Base-by-base conservation (phyloP, 1,140 invertebrate species). In the Drosophila orena region DNA sequence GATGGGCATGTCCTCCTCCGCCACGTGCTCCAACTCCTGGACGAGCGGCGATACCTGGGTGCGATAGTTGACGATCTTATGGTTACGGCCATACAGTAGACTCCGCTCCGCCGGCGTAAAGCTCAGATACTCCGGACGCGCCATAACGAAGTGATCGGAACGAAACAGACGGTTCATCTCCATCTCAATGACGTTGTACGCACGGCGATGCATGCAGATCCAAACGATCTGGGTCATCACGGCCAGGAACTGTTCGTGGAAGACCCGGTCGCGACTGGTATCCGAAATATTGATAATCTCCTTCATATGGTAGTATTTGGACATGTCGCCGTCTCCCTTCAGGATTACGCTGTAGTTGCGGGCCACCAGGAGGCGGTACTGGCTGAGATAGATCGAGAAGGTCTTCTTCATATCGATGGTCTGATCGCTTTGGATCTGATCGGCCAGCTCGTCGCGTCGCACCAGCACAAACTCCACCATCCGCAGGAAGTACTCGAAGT, bases 121-220 rank as follows among this genome's bases (percentile, higher is more conserved):
- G 10, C 57, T 69, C 1, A 85, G 50, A 22, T 80, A 79, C 24
- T 83, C 74, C 1, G 58, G 72, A 0, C 69, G 62, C 14, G 44
- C 30, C 38, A 61, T 49, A 3, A 77, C 49, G 56, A 92, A 92
- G 57, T 92, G 91, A 34, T 91, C 91, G 6, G 91, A 90, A 2
- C 91, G 76, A 46, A 92, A 92, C 0, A 92, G 40, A 3, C 91
- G 81, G 72, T 88, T 81, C 68, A 92, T 85, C 59, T 92, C 91
- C 77, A 76, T 62, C 35, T 92, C 85, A 14, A 92, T 92, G 5
- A 90, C 61, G 8, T 75, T 40, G 34, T 88, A 91, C 10, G 85
- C 89, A 17, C 89, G 65, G 0, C 91, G 70, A 53, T 90, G 81
- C 77, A 85, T 80, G 0, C 73, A 72, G 6, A 92, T 91, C 91